Conservation (phyloP, 1,140 invertebrate genomes). For the Halesus radiatus region DNA sequence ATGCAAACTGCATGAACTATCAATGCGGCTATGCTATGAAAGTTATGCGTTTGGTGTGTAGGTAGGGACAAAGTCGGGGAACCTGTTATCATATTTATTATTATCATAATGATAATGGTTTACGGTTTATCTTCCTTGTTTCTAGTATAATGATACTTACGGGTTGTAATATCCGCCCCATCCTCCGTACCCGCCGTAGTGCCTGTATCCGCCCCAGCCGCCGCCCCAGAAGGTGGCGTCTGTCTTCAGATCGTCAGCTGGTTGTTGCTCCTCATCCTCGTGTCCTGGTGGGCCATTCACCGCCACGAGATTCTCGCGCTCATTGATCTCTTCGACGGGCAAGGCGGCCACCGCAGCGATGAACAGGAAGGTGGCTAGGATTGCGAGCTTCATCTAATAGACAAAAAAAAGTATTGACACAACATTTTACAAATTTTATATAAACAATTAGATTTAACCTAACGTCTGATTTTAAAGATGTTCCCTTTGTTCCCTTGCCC, state of each 20-base stretch:
- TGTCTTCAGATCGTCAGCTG: slow-evolving; percentile 18
- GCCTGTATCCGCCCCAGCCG: not conserved
- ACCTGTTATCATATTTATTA: too few species aligned
- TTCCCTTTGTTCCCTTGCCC: too few species aligned
- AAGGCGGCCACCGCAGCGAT: not conserved
- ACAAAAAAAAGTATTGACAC: too few species aligned
- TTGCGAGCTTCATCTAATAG: slow-evolving; percentile 18
- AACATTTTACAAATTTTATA: too few species aligned
- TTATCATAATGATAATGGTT: too few species aligned
- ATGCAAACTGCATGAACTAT: too few species aligned
- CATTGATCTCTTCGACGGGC: not conserved
- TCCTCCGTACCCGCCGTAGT: not conserved
- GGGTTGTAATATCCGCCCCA: slow-evolving; percentile 7
- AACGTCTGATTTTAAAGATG: too few species aligned
- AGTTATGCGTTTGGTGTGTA: too few species aligned
- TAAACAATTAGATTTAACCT: too few species aligned
- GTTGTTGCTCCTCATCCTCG: not conserved
- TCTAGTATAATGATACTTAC: not conserved
- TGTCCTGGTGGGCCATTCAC: not conserved
- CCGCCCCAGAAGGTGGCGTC: slow-evolving; percentile 29
- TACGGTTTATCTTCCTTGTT: too few species aligned
- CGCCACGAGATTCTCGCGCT: not conserved
- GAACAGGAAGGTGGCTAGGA: slow-evolving; percentile 1
- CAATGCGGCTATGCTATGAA: too few species aligned
- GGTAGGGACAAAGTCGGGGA: too few species aligned